A percentile compares a stretch with the other conserved stretches of the same genome.
These are phyloP conservation scores for Podargus strigoides DNA, from an alignment of 2,797 vertebrate species.

Conservation along the genomic window DNA sequence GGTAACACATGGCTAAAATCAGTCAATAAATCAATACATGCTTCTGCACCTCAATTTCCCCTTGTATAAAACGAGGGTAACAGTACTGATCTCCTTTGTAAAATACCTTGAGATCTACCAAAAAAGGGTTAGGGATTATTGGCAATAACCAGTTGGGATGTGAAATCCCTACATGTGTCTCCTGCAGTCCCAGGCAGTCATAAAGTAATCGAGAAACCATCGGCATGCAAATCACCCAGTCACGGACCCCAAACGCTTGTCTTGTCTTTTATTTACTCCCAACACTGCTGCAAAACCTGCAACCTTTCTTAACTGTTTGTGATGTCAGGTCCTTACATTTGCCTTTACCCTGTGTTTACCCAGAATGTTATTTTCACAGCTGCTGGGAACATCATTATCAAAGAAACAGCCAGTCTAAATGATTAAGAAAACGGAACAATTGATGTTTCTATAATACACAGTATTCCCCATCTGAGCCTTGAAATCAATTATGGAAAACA, in stretches of 20 bases:
- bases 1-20: not conserved
- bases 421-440: conserved; percentile 36
- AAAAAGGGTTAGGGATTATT: not conserved
- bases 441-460: conserved; percentile 53
- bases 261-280: conserved; percentile 5
- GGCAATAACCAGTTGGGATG: not conserved
- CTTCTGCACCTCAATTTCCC: not conserved
- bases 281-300: not conserved
- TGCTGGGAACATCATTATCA: conserved; percentile 11
- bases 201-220: not conserved
- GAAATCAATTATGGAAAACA: conserved; percentile 58
- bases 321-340: not conserved
- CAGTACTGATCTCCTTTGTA: not conserved
- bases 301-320: not conserved
- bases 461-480: conserved; percentile 33
- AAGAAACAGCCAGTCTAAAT: conserved; percentile 4
- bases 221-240: not conserved
- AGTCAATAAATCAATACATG: not conserved
- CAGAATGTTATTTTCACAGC: not conserved
- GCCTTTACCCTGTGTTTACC: not conserved
- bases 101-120: not conserved
- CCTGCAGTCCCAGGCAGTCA: not conserved
- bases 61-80: not conserved
- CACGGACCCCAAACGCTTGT: not conserved
- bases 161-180: not conserved